These are phyloP conservation scores for Agrotis exclamationis DNA, from an alignment of 2,888 invertebrate genomes.

Conservation along the genomic window DNA sequence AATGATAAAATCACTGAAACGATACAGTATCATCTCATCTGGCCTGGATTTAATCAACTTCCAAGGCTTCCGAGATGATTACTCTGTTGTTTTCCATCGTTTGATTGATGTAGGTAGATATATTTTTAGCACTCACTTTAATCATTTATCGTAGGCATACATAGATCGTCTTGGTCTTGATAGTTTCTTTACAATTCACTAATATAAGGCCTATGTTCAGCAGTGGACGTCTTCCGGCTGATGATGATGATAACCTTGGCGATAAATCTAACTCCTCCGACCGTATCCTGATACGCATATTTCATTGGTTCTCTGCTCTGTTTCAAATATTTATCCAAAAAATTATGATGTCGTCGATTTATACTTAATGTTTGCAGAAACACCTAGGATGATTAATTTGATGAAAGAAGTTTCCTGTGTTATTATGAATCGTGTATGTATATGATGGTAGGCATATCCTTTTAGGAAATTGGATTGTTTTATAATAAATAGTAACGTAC, in stretches of 20 bases:
- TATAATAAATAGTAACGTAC: background rate
- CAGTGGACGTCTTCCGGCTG: too few species aligned
- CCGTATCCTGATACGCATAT: constrained; percentile 8
- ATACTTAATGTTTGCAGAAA: constrained; percentile 17
- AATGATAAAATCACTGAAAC: constrained; percentile 10
- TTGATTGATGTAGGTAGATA: constrained; percentile 61
- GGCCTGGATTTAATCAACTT: constrained; percentile 52
- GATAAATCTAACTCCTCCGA: background rate
- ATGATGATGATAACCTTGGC: too few species aligned
- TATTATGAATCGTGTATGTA: background rate
- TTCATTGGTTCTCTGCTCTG: constrained; percentile 21
- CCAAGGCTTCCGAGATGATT: constrained; percentile 67
- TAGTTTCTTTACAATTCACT: constrained; percentile 8
- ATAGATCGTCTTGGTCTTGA: constrained; percentile 31
- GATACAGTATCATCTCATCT: constrained; percentile 23
- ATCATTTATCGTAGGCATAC: constrained; percentile 36
- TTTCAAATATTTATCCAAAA: constrained; percentile 33
- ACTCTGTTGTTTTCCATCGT: constrained; percentile 69
- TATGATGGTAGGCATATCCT: background rate
- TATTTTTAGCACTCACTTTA: constrained; percentile 45
- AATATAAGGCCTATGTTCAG: too few species aligned
- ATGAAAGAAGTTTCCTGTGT: constrained; percentile 29
- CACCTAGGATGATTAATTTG: constrained; percentile 1
- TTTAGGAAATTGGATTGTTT: constrained; percentile 21
- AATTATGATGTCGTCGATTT: constrained; percentile 33